Evolutionary conservation across 2,797 vertebrate genomes (phyloP), one percentile per base, ranked within the genome.

Genomic region (Sebastes steindachneri): DNA sequence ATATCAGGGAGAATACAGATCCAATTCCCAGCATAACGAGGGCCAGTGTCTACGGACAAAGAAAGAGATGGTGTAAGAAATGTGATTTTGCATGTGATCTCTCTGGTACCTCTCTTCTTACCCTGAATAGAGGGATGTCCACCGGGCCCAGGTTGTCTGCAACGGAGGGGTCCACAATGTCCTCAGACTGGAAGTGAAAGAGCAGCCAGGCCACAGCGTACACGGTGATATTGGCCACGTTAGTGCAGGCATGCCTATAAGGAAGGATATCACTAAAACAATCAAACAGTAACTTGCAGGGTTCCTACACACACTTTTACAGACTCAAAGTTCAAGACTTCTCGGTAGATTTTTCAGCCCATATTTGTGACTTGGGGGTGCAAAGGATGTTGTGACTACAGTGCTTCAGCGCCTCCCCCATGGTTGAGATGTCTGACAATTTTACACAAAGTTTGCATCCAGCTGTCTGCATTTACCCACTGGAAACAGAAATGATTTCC

Each of bases 171-270:
- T 91, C 82, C 4, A 89, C 75, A 0, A 5, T 59, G 11, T 79
- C 60, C 21, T 84, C 69, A 5, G 77, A 79, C 85, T 97, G 96
- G 58, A 98, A 95, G 89, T 96, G 96, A 8, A 98, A 95, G 55
- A 98, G 95, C 7, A 97, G 75, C 97, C 96, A 98, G 14, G 96
- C 96, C 2, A 97, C 85, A 0, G 91, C 89, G 0, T 95, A 98
- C 10, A 98, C 96, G 0, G 93, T 87, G 84, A 98, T 96, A 65
- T 97, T 99, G 60, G 97, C 97, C 82, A 96, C 81, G 75, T 98
- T 97, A 0, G 96, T 97, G 86, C 97, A 98, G 7, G 97, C 97
- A 1, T 99, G 97, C 85, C 97, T 98, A 15, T 11, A 60, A 57
- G 4, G 19, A 65, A 28, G 15, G 29, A 69, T 4, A 57, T 23